Evolutionary conservation across 2,797 vertebrate genomes (phyloP), one percentile per base, ranked within the genome.

Genomic region (Microctenopoma stevenorrisi): DNA sequence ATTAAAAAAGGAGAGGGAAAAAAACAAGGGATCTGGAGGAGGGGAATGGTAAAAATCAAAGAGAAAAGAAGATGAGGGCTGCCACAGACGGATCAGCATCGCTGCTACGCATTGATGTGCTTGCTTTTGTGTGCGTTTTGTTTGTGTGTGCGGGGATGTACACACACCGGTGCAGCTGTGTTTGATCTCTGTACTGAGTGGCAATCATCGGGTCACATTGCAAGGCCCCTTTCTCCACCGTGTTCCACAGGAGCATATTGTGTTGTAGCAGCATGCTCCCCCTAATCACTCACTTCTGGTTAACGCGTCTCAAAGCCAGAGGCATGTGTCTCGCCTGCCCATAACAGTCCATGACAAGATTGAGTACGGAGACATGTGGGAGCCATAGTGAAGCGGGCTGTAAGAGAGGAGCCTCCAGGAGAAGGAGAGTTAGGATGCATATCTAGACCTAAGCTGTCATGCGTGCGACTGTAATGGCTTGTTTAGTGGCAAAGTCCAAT

Each of bases 401-500:
- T 55, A 53, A 64, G 79, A 90, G 86, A 83, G 89, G 83, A 86
- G 90, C 89, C 88, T 86, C 90, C 87, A 87, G 90, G 91, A 92
- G 86, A 88, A 84, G 89, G 83, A 91, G 92, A 90, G 91, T 94
- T 94, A 92, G 90, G 83, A 87, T 87, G 81, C 92, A 90, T 93
- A 94, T 94, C 92, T 93, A 91, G 90, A 90, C 88, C 94, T 95
- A 94, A 95, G 94, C 94, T 94, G 94, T 92, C 92, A 92, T 84
- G 88, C 84, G 83, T 87, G 79, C 74, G 65, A 76, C 93, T 94
- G 89, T 96, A 96, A 97, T 96, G 95, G 95, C 93, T 95, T 95
- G 95, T 95, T 96, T 94, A 94, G 94, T 95, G 94, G 50, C 90
- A 94, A 95, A 96, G 95, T 95, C 94, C 94, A 95, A 94, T 95